Percentiles rank a stretch among this genome's conserved stretches.
These are phyloP conservation scores for Antheraea yamamai DNA, from an alignment of 2,888 invertebrate genomes.

Conservation along the genomic window DNA sequence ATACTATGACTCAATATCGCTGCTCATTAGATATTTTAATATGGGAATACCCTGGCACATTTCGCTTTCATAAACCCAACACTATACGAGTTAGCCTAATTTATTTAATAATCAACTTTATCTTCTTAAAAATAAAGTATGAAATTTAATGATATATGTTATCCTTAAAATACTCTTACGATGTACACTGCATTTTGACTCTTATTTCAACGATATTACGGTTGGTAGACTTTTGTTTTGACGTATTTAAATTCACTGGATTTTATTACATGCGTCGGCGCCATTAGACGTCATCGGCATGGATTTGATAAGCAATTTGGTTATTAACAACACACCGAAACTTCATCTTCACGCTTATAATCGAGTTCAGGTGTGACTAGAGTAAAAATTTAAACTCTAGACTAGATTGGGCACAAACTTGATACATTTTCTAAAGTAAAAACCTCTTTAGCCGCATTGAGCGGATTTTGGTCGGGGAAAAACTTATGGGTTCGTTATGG, in stretches of 20 bases:
- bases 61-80: no score
- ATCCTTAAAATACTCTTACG: not conserved
- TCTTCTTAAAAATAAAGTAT: not conserved
- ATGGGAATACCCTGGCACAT: not conserved
- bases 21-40: not conserved
- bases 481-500: no score
- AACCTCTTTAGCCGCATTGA: no score
- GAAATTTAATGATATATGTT: not conserved
- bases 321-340: not conserved
- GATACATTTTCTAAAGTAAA: no score
- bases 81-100: not conserved
- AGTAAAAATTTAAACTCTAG: not conserved
- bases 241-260: not conserved
- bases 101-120: not conserved
- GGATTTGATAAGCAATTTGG: no score
- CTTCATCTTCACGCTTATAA: not conserved
- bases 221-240: not conserved
- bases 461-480: no score
- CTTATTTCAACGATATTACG: not conserved
- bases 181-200: not conserved
- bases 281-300: not conserved
- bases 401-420: not conserved
- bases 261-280: not conserved
- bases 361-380: not conserved
- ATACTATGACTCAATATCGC: not conserved